Percentiles rank a stretch among this genome's conserved stretches.
Evolutionary conservation across 2,888 invertebrate genomes (phyloP).

Genomic region (Watsonalla binaria): DNA sequence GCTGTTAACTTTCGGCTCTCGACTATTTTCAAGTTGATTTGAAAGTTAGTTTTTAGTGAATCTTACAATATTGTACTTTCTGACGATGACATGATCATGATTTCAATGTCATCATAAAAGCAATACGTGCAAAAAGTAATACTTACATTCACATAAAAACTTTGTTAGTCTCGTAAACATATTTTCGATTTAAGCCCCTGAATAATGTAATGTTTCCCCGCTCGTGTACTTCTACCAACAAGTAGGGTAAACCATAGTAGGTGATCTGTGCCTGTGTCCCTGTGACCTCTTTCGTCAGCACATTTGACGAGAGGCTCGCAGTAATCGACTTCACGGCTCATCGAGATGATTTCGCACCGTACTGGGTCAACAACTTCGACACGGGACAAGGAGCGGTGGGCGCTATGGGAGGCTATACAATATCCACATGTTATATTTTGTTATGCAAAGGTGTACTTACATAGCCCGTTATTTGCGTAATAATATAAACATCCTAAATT

Average conservation of each 20-base stretch:
- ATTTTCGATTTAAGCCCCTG: too few relatives aligned
- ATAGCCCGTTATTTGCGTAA: too few relatives aligned
- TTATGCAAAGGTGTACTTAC: too few relatives aligned
- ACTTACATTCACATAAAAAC: too few relatives aligned
- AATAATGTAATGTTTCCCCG: too few relatives aligned
- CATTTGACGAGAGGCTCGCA: slow-evolving; percentile 39
- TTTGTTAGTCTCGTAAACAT: too few relatives aligned
- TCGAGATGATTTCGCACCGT: slow-evolving; percentile 37
- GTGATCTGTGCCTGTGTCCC: slow-evolving; percentile 5
- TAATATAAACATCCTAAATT: too few relatives aligned
- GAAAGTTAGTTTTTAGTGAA: slow-evolving; percentile 14
- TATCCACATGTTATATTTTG: slow-evolving; percentile 6
- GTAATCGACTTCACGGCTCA: slow-evolving; percentile 29
- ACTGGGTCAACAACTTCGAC: slow-evolving; percentile 60
- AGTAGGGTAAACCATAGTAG: slow-evolving; percentile 1
- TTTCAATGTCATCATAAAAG: too few relatives aligned
- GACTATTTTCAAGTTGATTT: slow-evolving; percentile 11
- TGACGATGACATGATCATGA: too few relatives aligned
- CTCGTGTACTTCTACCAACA: too few relatives aligned
- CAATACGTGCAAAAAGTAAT: too few relatives aligned
- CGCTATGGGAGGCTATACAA: slow-evolving; percentile 27
- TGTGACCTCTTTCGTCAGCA: slow-evolving; percentile 34
- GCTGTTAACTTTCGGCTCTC: background rate
- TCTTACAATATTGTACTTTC: too few relatives aligned
- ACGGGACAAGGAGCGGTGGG: slow-evolving; percentile 37